Conservation (phyloP, 2,797 vertebrate genomes). For the Acanthopagrus latus region DNA sequence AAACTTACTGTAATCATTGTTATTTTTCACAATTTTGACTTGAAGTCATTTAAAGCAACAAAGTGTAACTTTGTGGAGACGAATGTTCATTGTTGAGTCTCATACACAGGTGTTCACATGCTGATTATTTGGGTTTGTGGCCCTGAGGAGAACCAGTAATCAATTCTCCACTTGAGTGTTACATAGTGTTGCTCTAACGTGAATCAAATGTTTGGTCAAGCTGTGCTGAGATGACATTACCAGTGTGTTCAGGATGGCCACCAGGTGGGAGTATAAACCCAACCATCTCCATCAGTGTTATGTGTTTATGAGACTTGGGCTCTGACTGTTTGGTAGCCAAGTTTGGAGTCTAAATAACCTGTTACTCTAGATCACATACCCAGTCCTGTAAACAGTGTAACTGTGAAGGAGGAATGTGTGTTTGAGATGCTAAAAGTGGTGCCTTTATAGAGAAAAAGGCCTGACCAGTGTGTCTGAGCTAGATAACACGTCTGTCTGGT, state of each 20-base stretch:
- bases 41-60: conserved; percentile 1
- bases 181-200: neutral
- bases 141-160: too few relatives aligned
- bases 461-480: conserved; percentile 18
- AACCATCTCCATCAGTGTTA: conserved; percentile 14
- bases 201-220: conserved; percentile 1
- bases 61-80: too few relatives aligned
- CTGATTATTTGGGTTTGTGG: too few relatives aligned
- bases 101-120: too few relatives aligned
- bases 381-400: conserved; percentile 52
- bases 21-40: neutral
- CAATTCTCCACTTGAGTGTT: too few relatives aligned
- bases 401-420: conserved; percentile 42
- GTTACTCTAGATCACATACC: conserved; percentile 67
- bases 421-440: conserved; percentile 46
- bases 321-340: conserved; percentile 48
- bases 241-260: conserved; percentile 44
- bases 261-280: conserved; percentile 72
- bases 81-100: too few relatives aligned
- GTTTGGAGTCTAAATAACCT: conserved; percentile 77
- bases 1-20: neutral
- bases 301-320: conserved; percentile 49
- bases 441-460: conserved; percentile 27
- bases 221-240: neutral
- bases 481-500: conserved; percentile 36